A percentile compares a stretch with the other conserved stretches of the same genome.
Evolutionary conservation across 2,113 vertebrate species (phyloP).

Genomic region (Halcyon senegalensis): DNA sequence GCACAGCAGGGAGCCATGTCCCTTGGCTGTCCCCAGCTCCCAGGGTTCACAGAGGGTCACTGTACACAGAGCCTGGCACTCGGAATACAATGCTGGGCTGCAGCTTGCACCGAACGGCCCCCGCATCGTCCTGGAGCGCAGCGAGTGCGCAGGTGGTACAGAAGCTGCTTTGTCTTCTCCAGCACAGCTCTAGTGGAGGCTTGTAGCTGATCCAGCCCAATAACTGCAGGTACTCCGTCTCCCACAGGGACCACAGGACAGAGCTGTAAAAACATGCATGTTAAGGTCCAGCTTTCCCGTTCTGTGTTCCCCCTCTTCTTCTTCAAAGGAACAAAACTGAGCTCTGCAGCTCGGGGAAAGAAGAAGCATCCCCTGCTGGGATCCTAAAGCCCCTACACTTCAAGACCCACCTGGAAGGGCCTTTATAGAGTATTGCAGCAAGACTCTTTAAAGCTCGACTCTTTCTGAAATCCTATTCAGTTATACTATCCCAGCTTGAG

Average conservation of each 20-base stretch:
- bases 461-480: conserved; percentile 34
- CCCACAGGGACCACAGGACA: neutral
- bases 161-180: neutral
- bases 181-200: neutral
- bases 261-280: neutral
- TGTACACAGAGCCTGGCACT: neutral
- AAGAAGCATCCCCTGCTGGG: neutral
- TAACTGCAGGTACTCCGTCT: neutral
- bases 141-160: rapidly evolving
- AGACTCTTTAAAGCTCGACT: neutral
- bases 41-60: neutral
- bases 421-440: neutral
- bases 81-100: neutral
- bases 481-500: conserved; percentile 17
- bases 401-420: neutral
- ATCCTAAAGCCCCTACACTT: neutral
- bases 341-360: neutral
- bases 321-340: neutral
- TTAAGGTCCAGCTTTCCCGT: neutral
- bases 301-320: neutral
- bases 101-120: rapidly evolving
- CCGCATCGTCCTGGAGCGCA: rapidly evolving
- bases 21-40: neutral
- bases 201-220: neutral
- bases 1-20: neutral